A percentile compares a stretch with the other conserved stretches of the same genome.
These are phyloP conservation scores for Ctenoplectra terminalis DNA, from an alignment of 1,140 invertebrate species.

Conservation along the genomic window DNA sequence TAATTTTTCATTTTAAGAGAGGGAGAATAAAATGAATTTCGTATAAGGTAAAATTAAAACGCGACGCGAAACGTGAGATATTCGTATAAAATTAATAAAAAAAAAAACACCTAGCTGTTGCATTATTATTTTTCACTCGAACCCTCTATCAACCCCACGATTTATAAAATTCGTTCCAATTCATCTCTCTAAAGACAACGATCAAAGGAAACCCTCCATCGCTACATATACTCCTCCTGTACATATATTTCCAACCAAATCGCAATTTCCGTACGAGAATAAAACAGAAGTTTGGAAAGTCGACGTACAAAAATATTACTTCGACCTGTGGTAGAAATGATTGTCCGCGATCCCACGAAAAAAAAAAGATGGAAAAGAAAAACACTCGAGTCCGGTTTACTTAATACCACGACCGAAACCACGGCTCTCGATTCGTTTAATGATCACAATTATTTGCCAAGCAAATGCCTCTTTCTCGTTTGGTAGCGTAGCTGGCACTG, in stretches of 20 bases:
- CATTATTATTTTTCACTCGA: no score
- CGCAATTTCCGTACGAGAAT: background rate
- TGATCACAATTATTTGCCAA: slow-evolving; percentile 20
- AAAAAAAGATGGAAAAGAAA: no score
- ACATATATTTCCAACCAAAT: background rate
- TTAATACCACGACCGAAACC: background rate
- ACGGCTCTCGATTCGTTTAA: background rate
- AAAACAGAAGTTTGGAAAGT: background rate
- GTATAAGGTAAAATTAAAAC: no score
- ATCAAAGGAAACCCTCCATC: background rate
- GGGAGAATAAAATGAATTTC: no score
- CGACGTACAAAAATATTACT: background rate
- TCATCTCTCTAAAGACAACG: background rate
- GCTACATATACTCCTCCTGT: accelerated
- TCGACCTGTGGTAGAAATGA: background rate
- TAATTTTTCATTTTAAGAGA: no score
- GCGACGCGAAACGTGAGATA: no score
- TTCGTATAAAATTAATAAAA: no score
- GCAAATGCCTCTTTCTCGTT: background rate
- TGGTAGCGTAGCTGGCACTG: background rate
- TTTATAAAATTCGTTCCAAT: background rate
- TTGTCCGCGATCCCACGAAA: background rate
- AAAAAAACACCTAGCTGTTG: no score
- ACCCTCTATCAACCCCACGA: background rate
- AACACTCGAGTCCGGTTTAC: no score